Evolutionary conservation across 2,113 vertebrate species (phyloP).

Genomic region (Tringa solitaria): DNA sequence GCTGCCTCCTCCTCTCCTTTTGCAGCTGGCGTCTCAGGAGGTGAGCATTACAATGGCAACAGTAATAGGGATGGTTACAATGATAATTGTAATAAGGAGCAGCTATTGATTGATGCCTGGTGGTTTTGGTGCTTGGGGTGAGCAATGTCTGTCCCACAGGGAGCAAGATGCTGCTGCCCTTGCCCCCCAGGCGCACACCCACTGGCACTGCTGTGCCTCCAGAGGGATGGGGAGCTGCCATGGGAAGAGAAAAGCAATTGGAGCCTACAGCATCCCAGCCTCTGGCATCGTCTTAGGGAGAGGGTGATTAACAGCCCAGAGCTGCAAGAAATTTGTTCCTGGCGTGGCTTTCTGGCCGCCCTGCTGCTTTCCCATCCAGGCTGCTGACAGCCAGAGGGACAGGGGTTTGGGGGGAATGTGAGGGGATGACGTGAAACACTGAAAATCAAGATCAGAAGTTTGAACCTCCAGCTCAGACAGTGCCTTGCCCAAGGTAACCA

Average conservation of each 20-base stretch:
- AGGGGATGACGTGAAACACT: not conserved
- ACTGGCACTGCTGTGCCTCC: not conserved
- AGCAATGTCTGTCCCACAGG: fast-evolving
- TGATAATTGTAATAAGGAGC: not conserved
- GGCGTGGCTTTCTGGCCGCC: not conserved
- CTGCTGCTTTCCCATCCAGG: not conserved
- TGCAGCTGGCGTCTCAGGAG: not conserved
- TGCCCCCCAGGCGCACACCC: no score
- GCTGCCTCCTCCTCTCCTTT: not conserved
- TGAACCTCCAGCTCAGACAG: not conserved
- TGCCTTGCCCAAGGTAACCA: not conserved
- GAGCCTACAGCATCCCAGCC: not conserved
- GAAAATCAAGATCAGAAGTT: not conserved
- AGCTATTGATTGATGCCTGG: not conserved
- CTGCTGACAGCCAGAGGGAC: not conserved
- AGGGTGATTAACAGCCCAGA: not conserved
- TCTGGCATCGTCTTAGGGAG: not conserved
- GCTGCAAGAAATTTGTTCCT: not conserved
- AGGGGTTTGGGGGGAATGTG: not conserved
- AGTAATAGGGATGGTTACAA: no score
- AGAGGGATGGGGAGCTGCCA: not conserved
- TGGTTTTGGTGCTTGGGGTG: not conserved
- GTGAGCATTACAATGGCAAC: fast-evolving
- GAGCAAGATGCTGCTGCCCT: not conserved
- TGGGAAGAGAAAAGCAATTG: fast-evolving